These are phyloP conservation scores for Druon quercuslanigerum DNA, from an alignment of 1,140 invertebrate genomes.

Conservation along the genomic window DNA sequence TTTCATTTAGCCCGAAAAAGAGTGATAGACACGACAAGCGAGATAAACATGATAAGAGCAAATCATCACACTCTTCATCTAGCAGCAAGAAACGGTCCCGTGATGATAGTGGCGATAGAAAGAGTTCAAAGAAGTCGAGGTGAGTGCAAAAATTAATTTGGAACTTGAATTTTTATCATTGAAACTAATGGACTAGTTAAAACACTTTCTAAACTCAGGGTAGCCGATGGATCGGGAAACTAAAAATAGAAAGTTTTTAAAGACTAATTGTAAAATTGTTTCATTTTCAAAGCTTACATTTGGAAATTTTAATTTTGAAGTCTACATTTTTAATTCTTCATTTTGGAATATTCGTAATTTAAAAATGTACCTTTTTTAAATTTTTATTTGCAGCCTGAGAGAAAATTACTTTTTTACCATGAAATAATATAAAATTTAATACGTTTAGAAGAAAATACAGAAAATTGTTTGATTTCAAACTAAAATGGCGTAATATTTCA, in stretches of 20 bases:
- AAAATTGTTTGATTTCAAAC: no score
- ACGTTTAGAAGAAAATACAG: no score
- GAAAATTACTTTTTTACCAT: no score
- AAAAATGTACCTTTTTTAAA: no score
- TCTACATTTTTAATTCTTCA: no score
- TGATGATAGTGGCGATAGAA: slow-evolving; percentile 83
- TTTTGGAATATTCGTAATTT: no score
- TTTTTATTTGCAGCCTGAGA: no score
- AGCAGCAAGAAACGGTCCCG: slow-evolving; percentile 81
- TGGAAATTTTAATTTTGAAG: no score
- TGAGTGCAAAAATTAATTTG: slow-evolving; percentile 55
- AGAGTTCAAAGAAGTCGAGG: slow-evolving; percentile 82
- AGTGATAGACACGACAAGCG: slow-evolving; percentile 72
- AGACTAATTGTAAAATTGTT: not conserved
- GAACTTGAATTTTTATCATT: not conserved
- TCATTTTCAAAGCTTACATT: no score
- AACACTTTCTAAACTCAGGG: not conserved
- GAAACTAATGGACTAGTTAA: not conserved
- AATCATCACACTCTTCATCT: slow-evolving; percentile 71
- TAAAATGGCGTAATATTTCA: no score
- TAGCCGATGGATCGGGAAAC: no score
- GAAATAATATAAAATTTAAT: no score
- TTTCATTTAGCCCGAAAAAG: slow-evolving; percentile 70
- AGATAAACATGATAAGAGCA: slow-evolving; percentile 60
- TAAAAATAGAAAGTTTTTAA: not conserved